A percentile compares a stretch with the other conserved stretches of the same genome.
These are phyloP conservation scores for Lamproptera curius DNA, from an alignment of 2,888 invertebrate species.

Conservation along the genomic window DNA sequence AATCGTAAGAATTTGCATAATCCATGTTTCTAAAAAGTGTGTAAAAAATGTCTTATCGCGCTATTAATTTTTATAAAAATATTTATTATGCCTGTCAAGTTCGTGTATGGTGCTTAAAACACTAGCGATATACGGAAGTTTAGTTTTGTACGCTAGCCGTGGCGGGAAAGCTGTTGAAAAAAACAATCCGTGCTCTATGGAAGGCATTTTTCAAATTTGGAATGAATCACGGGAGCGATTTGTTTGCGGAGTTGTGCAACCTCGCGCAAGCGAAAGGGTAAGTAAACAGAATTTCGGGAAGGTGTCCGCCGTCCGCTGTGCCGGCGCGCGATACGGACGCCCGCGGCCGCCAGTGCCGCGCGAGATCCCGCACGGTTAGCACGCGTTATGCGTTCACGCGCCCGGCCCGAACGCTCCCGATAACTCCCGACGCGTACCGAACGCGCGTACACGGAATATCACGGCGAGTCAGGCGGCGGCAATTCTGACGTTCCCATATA, in stretches of 20 bases:
- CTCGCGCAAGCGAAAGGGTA: slow-evolving; percentile 17
- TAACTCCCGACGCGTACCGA: slow-evolving; percentile 49
- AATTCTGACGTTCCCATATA: neutral
- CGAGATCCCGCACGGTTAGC: slow-evolving; percentile 52
- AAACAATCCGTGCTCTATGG: slow-evolving; percentile 2
- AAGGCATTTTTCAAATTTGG: slow-evolving; percentile 10
- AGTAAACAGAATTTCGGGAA: slow-evolving; percentile 22
- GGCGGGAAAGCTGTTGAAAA: slow-evolving; percentile 10
- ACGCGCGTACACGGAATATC: slow-evolving; percentile 19
- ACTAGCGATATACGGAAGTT: slow-evolving; percentile 14
- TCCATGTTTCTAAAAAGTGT: too few relatives aligned
- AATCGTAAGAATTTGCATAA: too few relatives aligned
- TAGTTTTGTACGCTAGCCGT: slow-evolving; percentile 2
- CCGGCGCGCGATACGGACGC: slow-evolving; percentile 40
- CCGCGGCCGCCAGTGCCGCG: slow-evolving; percentile 57
- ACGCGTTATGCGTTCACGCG: slow-evolving; percentile 45
- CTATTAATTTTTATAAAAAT: neutral
- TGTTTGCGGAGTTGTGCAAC: slow-evolving; percentile 18
- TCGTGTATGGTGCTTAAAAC: neutral
- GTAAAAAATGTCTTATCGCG: neutral
- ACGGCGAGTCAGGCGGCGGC: slow-evolving; percentile 1
- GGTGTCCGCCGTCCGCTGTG: slow-evolving; percentile 12
- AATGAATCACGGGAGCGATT: slow-evolving; percentile 4
- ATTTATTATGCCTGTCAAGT: neutral
- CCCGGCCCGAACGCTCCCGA: slow-evolving; percentile 41